Base-by-base conservation (phyloP, 2,888 invertebrate genomes). In the Drosophila neonasuta region DNA sequence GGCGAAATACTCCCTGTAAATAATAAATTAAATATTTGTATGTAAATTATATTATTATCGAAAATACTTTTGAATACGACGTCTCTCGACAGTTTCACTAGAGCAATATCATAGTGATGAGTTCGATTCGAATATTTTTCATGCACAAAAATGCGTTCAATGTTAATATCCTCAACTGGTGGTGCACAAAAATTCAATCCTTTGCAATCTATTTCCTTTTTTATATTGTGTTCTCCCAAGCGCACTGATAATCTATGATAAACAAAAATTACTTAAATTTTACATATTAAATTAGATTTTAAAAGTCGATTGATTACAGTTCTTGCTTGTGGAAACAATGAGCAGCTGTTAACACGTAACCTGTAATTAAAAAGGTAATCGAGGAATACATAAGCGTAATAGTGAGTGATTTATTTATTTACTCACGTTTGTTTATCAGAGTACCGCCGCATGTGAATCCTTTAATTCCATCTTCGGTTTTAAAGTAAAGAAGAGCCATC, bases 331-430 rank as follows among this genome's bases (percentile, higher is more conserved):
- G 0, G 9, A 72, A 39, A 17, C 73, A 74, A 41, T 74, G 69
- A 0, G 74, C 74, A 7, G 74, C 74, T 4, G 72, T 69, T 15
- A 74, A 34, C 3, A 74, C 36, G 32, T 46, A 70, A 1, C 63
- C 69, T 20, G 20, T 20, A 4, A 20, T 20, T 20, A 20, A 20
- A 20, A 20, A 20, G 20, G 20, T 4, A 20, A 20, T 3, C 20
- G 20, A 20, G 20, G 20, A 20, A 20, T 20, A 20, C 20, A 20
- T 20, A 3, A 20, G 20, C 20, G 20, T 20, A 20, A 20, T 1
- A 20, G 4, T 20, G 20, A 20, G 20, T 20, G 0, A 20, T 20
- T 20, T 20, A 20, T 20, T 20, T 20, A 20, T 20, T 20, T 20
- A 55, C 68, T 61, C 54, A 71, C 73, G 65, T 3, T 45, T 24